Evolutionary conservation across 2,797 vertebrate species (phyloP), one percentile per base, ranked within the genome.

Genomic region (Sebastes aleutianus): DNA sequence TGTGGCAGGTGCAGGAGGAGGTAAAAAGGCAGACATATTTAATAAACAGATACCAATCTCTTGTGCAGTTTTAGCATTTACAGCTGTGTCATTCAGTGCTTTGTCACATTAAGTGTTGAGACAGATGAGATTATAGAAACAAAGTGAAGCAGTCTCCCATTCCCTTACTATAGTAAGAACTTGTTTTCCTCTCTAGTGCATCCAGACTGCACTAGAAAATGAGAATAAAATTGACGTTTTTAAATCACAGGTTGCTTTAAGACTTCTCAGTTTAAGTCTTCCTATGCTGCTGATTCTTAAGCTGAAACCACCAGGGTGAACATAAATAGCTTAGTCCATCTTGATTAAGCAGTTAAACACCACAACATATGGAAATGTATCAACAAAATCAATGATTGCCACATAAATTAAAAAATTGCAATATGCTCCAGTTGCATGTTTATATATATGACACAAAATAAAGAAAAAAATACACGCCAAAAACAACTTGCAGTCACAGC

Each of bases 401-500:
- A 85, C 82, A 87, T 91, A 88, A 88, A 88, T 87, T 73, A 90
- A 90, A 87, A 91, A 87, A 91, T 88, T 89, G 87, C 88, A 89
- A 79, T 88, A 83, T 84, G 76, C 86, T 93, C 91, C 88, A 91
- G 89, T 94, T 90, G 89, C 62, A 88, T 64, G 71, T 92, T 82
- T 39, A 39, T 69, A 59, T 69, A 59, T 54, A 56, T 18, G 43
- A 89, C 72, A 91, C 68, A 74, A 87, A 78, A 82, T 57, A 69
- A 73, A 34, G n/a, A 75, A 62, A 73, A 59, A 76, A 77, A 82
- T 29, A 64, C 79, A 85, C n/a, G 11, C 2, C 27, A 54, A 59
- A 26, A 59, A 26, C 78, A 83, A 50, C 59, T 91, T 92, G 94
- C 91, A 94, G 94, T 94, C 90, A 57, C 74, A n/a, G 81, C 88